phyloP scores from a whole-genome alignment of 2,797 vertebrate species.

The Adrianichthys oophorus region DNA sequence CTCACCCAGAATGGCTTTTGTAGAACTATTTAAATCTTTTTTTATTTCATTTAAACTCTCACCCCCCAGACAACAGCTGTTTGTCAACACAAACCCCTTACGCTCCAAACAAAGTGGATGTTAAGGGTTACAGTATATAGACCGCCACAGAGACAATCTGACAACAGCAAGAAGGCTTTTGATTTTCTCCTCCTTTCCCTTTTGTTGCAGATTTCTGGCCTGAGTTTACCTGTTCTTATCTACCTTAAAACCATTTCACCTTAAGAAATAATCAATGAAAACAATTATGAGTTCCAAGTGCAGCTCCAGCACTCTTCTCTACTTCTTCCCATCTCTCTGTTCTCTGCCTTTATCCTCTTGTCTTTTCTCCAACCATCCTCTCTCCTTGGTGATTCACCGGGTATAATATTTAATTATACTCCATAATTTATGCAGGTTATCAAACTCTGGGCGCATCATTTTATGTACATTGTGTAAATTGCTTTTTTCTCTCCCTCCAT shows the following conservation, averaged over 20 bases:
- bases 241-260: conserved; percentile 79
- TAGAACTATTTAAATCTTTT: conserved; percentile 82
- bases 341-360: conserved; percentile 52
- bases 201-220: conserved; percentile 24
- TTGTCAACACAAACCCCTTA: no score
- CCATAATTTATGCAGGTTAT: conserved; percentile 87
- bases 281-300: conserved; percentile 77
- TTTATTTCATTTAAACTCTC: conserved; percentile 77
- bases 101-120: no score
- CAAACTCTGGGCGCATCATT: conserved; percentile 85
- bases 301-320: conserved; percentile 40
- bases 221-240: conserved; percentile 69
- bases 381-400: conserved; percentile 78
- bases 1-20: conserved; percentile 73
- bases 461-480: conserved; percentile 88
- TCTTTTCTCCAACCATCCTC: conserved; percentile 61
- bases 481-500: conserved; percentile 71
- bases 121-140: conserved; percentile 62
- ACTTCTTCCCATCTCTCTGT: conserved; percentile 25
- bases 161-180: conserved; percentile 68
- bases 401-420: conserved; percentile 85
- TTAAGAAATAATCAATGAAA: conserved; percentile 84
- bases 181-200: conserved; percentile 40
- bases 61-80: no score
- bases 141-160: conserved; percentile 75